Evolutionary conservation across 2,797 vertebrate species (phyloP), one percentile per base, ranked within the genome.

Genomic region (Nyctibius grandis): DNA sequence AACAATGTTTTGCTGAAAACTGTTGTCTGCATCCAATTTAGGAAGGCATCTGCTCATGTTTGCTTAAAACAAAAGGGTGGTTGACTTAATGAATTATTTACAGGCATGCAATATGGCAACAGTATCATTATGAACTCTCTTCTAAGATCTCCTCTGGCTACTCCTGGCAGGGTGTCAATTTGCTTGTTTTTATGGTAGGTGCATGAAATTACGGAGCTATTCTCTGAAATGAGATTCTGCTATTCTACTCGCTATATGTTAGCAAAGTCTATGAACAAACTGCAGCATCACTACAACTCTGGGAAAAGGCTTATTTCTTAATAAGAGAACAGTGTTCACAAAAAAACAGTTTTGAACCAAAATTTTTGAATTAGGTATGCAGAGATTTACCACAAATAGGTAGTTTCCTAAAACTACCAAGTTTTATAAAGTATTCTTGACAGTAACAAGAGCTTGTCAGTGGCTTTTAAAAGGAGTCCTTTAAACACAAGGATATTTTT

Each of bases 51-150:
- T 98, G 98, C 96, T 98, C 95, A 60, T 98, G 96, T 98, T 98
- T 98, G 97, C 96, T 98, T 98, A 98, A 98, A 98, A 98, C 93
- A 98, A 98, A 98, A 98, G 97, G 96, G 93, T 98, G 94, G 97
- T 97, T 98, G 98, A 97, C 95, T 98, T 98, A 98, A 98, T 98
- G 97, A 98, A 98, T 98, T 98, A 98, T 98, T 98, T 98, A 98
- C 97, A 98, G 94, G 68, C 92, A 1, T 85, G 92, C 97, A 98
- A 98, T 98, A 98, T 98, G 97, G 97, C 93, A 98, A 95, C 80
- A 95, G 74, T 94, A 96, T 97, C 97, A 97, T 98, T 98, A 98
- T 94, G 94, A 98, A 98, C 90, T 97, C 95, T 96, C 85, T 97
- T 97, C 95, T 96, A 95, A 98, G 94, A 97, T 98, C 95, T 98